These are phyloP conservation scores for Nebria salina DNA, from an alignment of 2,888 invertebrate genomes.

Conservation along the genomic window DNA sequence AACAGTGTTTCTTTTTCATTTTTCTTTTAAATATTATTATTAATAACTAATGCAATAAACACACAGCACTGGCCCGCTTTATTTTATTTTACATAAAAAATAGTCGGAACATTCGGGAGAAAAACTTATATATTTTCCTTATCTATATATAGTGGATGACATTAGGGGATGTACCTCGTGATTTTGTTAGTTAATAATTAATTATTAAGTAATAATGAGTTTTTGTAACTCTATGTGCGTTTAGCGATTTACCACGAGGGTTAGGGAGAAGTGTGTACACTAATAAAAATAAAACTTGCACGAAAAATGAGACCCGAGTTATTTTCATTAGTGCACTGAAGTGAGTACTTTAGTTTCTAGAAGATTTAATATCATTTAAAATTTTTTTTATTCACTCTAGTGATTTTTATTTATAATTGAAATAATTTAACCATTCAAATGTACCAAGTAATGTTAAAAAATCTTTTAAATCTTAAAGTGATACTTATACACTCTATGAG, in stretches of 20 bases:
- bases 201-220: not conserved
- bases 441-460: not conserved
- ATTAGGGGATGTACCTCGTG: not conserved
- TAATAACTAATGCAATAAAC: constrained; percentile 32
- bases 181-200: not conserved
- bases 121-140: not conserved
- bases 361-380: not conserved
- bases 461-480: not conserved
- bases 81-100: constrained; percentile 3
- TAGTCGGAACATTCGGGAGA: not conserved
- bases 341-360: not conserved
- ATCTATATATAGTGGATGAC: not conserved
- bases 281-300: not conserved
- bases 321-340: not conserved
- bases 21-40: not conserved
- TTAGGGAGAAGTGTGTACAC: not conserved
- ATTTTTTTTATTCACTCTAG: constrained; percentile 1
- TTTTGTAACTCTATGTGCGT: not conserved
- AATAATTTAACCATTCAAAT: not conserved
- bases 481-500: not conserved
- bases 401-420: not conserved
- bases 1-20: constrained; percentile 20
- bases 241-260: not conserved
- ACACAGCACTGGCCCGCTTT: not conserved
- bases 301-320: not conserved